Conservation (phyloP, 2,113 vertebrate genomes). For the Aphyosemion australe region DNA sequence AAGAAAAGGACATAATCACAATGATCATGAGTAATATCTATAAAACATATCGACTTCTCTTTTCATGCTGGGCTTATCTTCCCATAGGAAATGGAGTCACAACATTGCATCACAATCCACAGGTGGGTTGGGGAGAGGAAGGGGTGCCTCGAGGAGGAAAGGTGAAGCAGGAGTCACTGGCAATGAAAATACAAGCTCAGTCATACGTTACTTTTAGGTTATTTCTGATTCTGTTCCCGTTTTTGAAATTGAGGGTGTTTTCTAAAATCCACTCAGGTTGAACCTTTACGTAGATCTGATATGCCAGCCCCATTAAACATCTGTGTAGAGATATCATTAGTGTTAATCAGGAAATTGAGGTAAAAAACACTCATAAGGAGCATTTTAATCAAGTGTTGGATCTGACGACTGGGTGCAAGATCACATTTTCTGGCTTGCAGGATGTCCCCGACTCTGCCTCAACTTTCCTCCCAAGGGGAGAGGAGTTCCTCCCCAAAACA, state of each 20-base stretch:
- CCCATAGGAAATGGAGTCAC: slow-evolving; percentile 75
- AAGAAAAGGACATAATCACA: slow-evolving; percentile 72
- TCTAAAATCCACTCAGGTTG: slow-evolving; percentile 22
- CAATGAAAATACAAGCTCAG: slow-evolving; percentile 27
- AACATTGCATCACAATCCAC: slow-evolving; percentile 78
- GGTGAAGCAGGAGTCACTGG: slow-evolving; percentile 55
- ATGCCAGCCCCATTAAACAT: slow-evolving; percentile 29
- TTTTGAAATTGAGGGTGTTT: slow-evolving; percentile 4
- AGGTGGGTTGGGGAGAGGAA: slow-evolving; percentile 47
- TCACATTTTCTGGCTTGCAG: slow-evolving; percentile 43
- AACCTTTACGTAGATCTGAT: slow-evolving; percentile 21
- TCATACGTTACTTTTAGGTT: slow-evolving; percentile 16
- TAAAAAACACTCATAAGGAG: slow-evolving; percentile 32
- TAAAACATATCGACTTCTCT: slow-evolving; percentile 77
- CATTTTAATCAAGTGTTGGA: slow-evolving; percentile 20
- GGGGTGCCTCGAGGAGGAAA: slow-evolving; percentile 57
- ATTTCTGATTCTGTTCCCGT: background rate
- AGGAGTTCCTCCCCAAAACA: slow-evolving; percentile 63
- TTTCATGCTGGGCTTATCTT: slow-evolving; percentile 80
- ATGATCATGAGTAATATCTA: slow-evolving; percentile 75
- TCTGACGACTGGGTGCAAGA: slow-evolving; percentile 26
- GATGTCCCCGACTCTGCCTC: slow-evolving; percentile 50
- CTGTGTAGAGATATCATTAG: slow-evolving; percentile 37
- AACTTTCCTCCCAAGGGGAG: slow-evolving; percentile 56
- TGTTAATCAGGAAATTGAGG: slow-evolving; percentile 52